These are phyloP conservation scores for Catharus minimus DNA, from an alignment of 2,113 vertebrate genomes.

Conservation along the genomic window DNA sequence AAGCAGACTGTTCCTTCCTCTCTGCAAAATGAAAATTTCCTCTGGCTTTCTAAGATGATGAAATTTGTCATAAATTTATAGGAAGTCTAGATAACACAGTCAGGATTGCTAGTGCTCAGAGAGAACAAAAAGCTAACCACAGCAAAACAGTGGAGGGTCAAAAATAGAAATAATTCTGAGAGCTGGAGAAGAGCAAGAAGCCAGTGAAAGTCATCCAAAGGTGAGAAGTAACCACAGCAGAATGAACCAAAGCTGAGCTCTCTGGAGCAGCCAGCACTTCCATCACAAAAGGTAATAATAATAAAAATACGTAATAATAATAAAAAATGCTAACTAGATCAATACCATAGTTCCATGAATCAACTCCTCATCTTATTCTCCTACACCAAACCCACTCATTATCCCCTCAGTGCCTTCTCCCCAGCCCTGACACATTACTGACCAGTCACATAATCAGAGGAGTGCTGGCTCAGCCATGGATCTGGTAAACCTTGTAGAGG, in stretches of 20 bases:
- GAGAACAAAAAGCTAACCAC: neutral
- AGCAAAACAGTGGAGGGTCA: neutral
- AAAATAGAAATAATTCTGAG: neutral
- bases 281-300: neutral
- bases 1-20: neutral
- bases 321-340: neutral
- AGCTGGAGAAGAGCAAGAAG: neutral
- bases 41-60: neutral
- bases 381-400: neutral
- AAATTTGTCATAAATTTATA: neutral
- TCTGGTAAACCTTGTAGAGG: neutral
- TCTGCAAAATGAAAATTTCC: neutral
- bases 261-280: neutral
- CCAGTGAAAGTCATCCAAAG: neutral
- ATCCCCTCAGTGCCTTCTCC: neutral
- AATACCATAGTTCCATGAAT: neutral
- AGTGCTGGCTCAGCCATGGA: neutral
- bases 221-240: neutral
- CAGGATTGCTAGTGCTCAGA: neutral
- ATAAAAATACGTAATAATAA: neutral
- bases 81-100: neutral
- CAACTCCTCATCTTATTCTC: neutral
- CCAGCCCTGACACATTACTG: neutral
- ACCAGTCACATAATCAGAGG: neutral
- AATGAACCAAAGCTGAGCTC: neutral